phyloP scores from a whole-genome alignment of 1,140 invertebrate species.

The Archegozetes longisetosus region DNA sequence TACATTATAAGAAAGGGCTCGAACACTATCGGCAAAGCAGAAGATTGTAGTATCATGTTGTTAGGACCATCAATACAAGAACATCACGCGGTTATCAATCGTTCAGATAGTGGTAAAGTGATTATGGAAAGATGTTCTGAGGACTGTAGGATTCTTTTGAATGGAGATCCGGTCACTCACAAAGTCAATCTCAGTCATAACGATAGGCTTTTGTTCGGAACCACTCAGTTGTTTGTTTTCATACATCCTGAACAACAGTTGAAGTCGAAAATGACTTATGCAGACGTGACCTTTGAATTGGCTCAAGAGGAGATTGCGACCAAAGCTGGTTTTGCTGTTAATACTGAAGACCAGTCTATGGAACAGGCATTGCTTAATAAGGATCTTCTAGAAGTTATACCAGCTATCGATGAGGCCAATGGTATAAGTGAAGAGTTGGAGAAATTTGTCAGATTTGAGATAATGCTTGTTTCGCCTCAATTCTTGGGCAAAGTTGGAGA shows the following conservation, averaged over 20 bases:
- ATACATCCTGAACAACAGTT: constrained; percentile 31
- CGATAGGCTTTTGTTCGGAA: constrained; percentile 32
- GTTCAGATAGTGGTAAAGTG: constrained; percentile 29
- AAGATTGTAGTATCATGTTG: constrained; percentile 33
- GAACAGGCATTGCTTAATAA: constrained; percentile 32
- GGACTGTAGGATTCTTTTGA: constrained; percentile 37
- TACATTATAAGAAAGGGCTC: constrained; percentile 35
- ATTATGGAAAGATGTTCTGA: constrained; percentile 32
- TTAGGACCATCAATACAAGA: constrained; percentile 41
- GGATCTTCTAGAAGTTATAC: constrained; percentile 40
- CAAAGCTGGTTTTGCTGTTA: constrained; percentile 36
- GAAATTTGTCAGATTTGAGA: constrained; percentile 40
- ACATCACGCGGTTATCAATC: constrained; percentile 36
- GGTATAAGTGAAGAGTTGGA: constrained; percentile 42
- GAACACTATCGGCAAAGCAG: constrained; percentile 35
- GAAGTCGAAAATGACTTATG: constrained; percentile 28
- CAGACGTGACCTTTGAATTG: constrained; percentile 37
- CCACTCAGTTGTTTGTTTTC: constrained; percentile 41
- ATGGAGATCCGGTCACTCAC: constrained; percentile 33
- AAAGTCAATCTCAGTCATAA: constrained; percentile 37
- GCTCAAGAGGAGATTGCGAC: constrained; percentile 43
- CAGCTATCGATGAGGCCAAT: constrained; percentile 42
- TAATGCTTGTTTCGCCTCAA: constrained; percentile 40
- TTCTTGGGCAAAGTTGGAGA: constrained; percentile 37
- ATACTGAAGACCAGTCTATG: constrained; percentile 27